Evolutionary conservation across 2,888 invertebrate genomes (phyloP), one percentile per base, ranked within the genome.

Genomic region (Mylabris sibirica): DNA sequence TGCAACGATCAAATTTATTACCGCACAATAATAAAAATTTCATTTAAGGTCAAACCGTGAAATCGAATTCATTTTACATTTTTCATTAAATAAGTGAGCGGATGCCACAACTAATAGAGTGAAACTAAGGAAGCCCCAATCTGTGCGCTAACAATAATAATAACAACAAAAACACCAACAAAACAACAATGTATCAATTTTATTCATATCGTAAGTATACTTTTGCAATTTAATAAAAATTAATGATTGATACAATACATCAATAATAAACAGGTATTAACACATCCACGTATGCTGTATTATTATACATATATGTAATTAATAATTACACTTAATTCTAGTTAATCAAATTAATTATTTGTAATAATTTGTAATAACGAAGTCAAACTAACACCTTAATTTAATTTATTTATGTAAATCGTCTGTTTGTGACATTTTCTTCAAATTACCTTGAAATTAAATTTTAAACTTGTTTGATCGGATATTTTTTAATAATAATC

Each of bases 41-140:
- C 3, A 53, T 53, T 22, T 22, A 53, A 53, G 53, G 53, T 53
- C 53, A 53, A 17, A 49, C 49, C 20, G 49, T 49, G 49, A 49
- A 20, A 17, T 49, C 49, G 49, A 22, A 9, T 49, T 49, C 49
- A 49, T 44, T 49, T 49, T 22, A 11, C 9, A 22, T 49, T 20
- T 30, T 20, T 22, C 8, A 8, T 49, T 49, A 49, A 49, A 49
- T 44, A 3, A 20, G 49, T 49, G 20, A 20, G 12, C 49, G 20
- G 3, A 9, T 20, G 20, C 6, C 44, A 11, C 20, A 49, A 49
- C 49, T 49, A 20, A 20, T 20, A 1, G 20, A 20, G 11, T 49
- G 11, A 9, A 11, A 9, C 2, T 49, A 20, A 4, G 11, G 20
- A 20, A 20, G 20, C 1, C 4, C 20, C 44, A n/a, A 17, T n/a